These are phyloP conservation scores for Myiozetetes cayanensis DNA, from an alignment of 2,113 vertebrate species.

Conservation along the genomic window DNA sequence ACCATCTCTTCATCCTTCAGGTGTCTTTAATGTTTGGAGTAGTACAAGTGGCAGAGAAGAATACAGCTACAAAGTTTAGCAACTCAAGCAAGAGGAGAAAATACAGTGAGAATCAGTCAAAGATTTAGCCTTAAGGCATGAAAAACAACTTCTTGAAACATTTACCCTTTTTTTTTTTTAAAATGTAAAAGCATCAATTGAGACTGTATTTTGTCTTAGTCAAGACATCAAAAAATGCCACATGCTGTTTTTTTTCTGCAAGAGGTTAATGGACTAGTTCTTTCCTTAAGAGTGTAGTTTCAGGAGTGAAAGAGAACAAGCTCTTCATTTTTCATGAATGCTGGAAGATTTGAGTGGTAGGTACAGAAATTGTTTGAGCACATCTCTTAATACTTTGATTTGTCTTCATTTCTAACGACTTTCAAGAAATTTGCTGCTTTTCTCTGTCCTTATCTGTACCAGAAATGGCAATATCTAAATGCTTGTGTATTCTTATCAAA, in stretches of 20 bases:
- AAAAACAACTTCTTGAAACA: background rate
- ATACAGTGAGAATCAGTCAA: background rate
- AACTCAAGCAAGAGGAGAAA: background rate
- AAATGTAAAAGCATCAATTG: background rate
- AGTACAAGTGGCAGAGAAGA: background rate
- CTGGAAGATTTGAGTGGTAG: background rate
- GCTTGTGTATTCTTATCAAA: background rate
- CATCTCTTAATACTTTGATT: background rate
- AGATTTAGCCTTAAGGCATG: background rate
- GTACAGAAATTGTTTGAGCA: background rate
- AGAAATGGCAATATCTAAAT: background rate
- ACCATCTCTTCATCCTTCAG: background rate
- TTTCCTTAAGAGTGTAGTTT: background rate
- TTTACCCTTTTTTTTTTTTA: background rate
- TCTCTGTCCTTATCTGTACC: background rate
- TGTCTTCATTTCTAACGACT: background rate
- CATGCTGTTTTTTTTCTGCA: background rate
- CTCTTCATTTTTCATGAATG: background rate
- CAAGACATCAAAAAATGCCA: background rate
- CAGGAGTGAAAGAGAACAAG: background rate
- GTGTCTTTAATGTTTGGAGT: background rate
- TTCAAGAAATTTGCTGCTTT: background rate
- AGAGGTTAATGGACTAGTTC: background rate
- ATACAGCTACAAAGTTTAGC: background rate
- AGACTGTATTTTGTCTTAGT: conserved; percentile 10